Evolutionary conservation across 2,888 invertebrate genomes (phyloP).

Genomic region (Eupithecia dodoneata): DNA sequence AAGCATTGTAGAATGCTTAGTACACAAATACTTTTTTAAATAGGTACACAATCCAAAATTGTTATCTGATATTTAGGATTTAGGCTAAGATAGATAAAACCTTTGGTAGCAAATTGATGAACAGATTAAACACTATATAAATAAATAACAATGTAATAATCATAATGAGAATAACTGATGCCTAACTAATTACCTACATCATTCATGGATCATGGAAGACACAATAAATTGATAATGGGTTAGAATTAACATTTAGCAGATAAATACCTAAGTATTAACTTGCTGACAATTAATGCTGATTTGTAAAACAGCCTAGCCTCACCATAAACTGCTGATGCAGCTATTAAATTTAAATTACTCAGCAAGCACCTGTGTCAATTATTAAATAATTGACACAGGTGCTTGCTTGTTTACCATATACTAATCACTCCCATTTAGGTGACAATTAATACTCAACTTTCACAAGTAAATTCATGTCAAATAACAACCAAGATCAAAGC

Average conservation of each 20-base stretch:
- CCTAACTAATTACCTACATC: conserved; percentile 45
- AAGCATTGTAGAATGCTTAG: conserved; percentile 8
- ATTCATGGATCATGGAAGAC: conserved; percentile 59
- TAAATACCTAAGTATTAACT: conserved; percentile 24
- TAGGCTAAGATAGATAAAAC: conserved; percentile 21
- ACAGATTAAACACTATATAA: conserved; percentile 17
- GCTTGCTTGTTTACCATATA: not conserved
- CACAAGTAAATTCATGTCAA: conserved; percentile 12
- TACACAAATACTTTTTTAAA: conserved; percentile 10
- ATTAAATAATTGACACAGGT: too few relatives aligned
- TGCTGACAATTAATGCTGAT: conserved; percentile 1
- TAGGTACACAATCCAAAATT: conserved; percentile 8
- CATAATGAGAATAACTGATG: conserved; percentile 44
- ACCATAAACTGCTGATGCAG: not conserved
- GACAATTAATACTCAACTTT: not conserved
- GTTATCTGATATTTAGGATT: conserved; percentile 10
- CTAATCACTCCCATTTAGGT: not conserved
- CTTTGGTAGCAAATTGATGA: conserved; percentile 37
- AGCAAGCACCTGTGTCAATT: not conserved
- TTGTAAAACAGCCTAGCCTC: not conserved
- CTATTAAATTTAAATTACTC: not conserved
- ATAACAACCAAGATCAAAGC: conserved; percentile 32
- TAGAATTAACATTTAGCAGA: not conserved
- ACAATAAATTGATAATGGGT: conserved; percentile 49
- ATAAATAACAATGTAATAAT: conserved; percentile 27